Conservation (phyloP, 2,797 vertebrate species). For the Synaphobranchus kaupii region DNA sequence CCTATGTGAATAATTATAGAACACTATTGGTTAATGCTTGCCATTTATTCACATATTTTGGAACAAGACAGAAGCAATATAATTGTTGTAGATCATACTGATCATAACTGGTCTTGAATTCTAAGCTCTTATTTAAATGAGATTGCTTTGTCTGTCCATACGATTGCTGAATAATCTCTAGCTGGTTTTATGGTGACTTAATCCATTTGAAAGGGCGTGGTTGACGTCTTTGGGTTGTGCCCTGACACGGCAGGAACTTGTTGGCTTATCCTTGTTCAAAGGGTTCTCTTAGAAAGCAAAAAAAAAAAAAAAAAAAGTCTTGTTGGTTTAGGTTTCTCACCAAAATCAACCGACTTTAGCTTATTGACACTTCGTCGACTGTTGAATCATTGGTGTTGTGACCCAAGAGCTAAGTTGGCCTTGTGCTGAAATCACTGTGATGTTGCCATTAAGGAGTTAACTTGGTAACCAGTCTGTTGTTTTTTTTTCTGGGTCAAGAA, state of each 20-base stretch:
- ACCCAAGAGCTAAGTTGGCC: background rate
- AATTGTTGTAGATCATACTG: background rate
- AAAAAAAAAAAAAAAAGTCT: background rate
- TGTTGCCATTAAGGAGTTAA: background rate
- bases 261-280: background rate
- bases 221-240: background rate
- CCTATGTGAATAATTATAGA: background rate
- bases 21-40: background rate
- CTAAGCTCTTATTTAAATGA: background rate
- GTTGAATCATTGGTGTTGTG: background rate
- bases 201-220: background rate
- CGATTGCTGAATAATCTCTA: background rate
- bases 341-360: background rate
- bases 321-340: background rate
- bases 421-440: background rate
- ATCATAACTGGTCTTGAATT: background rate
- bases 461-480: background rate
- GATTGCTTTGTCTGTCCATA: background rate
- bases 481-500: background rate
- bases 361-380: background rate
- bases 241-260: background rate
- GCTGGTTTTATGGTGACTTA: too few relatives aligned
- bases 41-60: background rate
- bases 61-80: background rate
- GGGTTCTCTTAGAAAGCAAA: background rate